These are phyloP conservation scores for Pagrus major DNA, from an alignment of 2,113 vertebrate genomes.

Conservation along the genomic window DNA sequence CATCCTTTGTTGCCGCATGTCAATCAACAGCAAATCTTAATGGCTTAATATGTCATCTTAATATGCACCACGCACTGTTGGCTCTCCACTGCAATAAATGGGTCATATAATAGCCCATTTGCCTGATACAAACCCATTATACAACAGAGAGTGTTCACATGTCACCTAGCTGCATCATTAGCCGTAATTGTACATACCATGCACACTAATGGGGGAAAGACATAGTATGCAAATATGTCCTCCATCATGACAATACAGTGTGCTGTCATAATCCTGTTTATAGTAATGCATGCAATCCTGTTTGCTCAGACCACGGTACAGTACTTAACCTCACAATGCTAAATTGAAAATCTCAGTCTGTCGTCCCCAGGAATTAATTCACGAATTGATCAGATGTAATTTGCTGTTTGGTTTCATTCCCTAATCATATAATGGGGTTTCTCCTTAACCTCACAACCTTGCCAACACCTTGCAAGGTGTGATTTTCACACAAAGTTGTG, in stretches of 20 bases:
- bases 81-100: conserved; percentile 53
- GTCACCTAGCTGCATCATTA: conserved; percentile 62
- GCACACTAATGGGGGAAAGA: conserved; percentile 50
- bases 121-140: conserved; percentile 57
- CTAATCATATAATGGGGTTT: conserved; percentile 76
- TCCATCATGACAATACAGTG: conserved; percentile 42
- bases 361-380: conserved; percentile 56
- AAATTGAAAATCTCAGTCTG: conserved; percentile 32
- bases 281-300: conserved; percentile 28
- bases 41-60: conserved; percentile 72
- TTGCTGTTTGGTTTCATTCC: conserved; percentile 48
- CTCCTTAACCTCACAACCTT: conserved; percentile 74
- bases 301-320: conserved; percentile 29
- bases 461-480: conserved; percentile 35
- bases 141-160: conserved; percentile 34
- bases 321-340: conserved; percentile 30
- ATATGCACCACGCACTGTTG: conserved; percentile 56
- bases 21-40: conserved; percentile 73
- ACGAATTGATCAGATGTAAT: conserved; percentile 69
- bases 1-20: conserved; percentile 66
- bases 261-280: conserved; percentile 66
- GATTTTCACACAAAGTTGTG: conserved; percentile 57
- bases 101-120: conserved; percentile 64
- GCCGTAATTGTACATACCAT: conserved; percentile 52
- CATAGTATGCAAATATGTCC: conserved; percentile 60